These are phyloP conservation scores for Malaclemys terrapin DNA, from an alignment of 2,113 vertebrate genomes.

Conservation along the genomic window DNA sequence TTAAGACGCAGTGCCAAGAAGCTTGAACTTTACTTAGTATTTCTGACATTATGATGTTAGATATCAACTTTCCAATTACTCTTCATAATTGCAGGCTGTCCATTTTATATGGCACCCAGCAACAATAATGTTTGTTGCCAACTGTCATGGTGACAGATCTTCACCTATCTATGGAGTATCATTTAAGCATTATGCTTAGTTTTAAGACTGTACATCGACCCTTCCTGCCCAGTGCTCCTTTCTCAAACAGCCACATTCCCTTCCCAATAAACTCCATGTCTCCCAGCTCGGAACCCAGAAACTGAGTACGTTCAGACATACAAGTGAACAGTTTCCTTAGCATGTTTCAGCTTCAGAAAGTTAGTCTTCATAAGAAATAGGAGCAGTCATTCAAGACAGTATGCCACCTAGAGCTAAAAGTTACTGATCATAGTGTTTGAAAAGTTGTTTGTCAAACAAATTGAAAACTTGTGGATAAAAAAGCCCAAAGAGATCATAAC, in stretches of 20 bases:
- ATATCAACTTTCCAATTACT: neutral
- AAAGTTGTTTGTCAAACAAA: too few relatives aligned
- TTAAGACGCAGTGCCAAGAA: too few relatives aligned
- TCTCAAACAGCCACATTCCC: neutral
- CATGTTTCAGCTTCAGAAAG: neutral
- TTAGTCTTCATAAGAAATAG: too few relatives aligned
- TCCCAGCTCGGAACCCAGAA: neutral
- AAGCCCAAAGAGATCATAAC: too few relatives aligned
- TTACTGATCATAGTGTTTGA: too few relatives aligned
- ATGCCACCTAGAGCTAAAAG: too few relatives aligned
- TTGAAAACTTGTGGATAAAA: too few relatives aligned
- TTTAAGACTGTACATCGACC: neutral
- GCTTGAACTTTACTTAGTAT: too few relatives aligned
- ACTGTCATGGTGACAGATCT: too few relatives aligned
- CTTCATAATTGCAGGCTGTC: neutral
- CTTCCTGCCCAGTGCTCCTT: neutral
- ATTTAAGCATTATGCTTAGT: neutral
- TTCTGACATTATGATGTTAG: too few relatives aligned
- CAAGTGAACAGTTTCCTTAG: neutral
- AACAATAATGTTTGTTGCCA: neutral
- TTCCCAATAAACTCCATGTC: neutral
- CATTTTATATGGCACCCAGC: neutral
- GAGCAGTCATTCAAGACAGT: too few relatives aligned
- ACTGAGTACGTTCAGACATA: neutral
- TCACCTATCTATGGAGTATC: too few relatives aligned